Evolutionary conservation across 2,113 vertebrate species (phyloP), one percentile per base, ranked within the genome.

Genomic region (Tupaia chinensis): DNA sequence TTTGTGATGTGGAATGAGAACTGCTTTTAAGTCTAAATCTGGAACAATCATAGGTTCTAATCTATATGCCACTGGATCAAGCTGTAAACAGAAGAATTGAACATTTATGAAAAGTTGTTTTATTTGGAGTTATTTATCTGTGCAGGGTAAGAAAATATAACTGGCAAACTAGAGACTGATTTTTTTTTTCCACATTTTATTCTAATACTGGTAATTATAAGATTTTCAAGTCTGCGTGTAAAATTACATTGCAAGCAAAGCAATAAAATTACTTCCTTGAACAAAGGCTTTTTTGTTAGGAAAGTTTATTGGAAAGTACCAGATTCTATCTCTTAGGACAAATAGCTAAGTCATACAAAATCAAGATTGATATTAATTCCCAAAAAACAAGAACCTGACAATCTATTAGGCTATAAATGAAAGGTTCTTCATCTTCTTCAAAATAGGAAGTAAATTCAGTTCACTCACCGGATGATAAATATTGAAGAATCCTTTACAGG

Each of bases 1-100:
- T 99, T 99, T 99, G 98, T 99, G 99, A 98, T 99, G 99, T 96
- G 99, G 99, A 98, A 99, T 99, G 92, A 99, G 98, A 97, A 99
- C 99, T 3, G 99, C 99, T 96, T 99, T 99, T 96, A 99, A 74
- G 77, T 99, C 99, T 97, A 98, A 11, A 93, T 99, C 99, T 91
- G 99, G 98, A 92, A 99, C 34, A 84, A 99, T 99, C 99, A 99
- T 99, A 63, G 99, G 99, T 96, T 99, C 99, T 70, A 99, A 98
- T 95, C 99, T 99, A 97, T 99, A 99, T 4, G 99, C 99, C 92
- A 99, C 99, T 27, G 99, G 99, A 96, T 99, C 99, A 98, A 99
- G 97, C 99, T 99, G 94, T 77, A 88, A 95, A 97, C 16, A 97
- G 34, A 92, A 97, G 2, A 95, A 91, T 0, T 22, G 8, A 70